Base-by-base conservation (phyloP, 2,888 invertebrate species). In the Plutella xylostella region DNA sequence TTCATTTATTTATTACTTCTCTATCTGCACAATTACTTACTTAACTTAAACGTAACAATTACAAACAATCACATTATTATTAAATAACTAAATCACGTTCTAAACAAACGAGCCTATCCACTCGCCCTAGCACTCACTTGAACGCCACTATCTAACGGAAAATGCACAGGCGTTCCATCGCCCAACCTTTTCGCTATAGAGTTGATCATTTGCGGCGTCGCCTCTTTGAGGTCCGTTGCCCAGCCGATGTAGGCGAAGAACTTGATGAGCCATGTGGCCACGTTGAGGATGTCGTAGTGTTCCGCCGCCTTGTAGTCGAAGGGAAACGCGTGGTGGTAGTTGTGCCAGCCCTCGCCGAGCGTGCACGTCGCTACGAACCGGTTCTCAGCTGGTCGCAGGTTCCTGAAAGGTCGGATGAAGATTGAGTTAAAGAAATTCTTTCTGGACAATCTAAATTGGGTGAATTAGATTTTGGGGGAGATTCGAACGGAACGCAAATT, bases 251-350 rank as follows among this genome's bases (percentile, higher is more conserved):
- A 71, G 52, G 73, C 66, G 42, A 79, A 82, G 40, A 65, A 60
- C 22, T 62, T 58, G 30, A 84, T 79, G 47, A 80, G 72, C 40
- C 58, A 61, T 0, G 79, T 75, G 3, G 72, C 67, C 2, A 72
- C 66, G 49, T 84, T 83, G 39, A 85, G 82, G 33, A 68, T 53
- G 42, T 85, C 76, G 44, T 85, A 86, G 42, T 85, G 80, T 54
- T 88, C 87, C 1, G 86, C 83, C 0, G 86, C 87, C 54, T 86
- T 84, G 64, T 87, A 87, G 60, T 88, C 88, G 70, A 87, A 89
- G 2, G 92, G 92, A 60, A 92, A 92, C 0, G 88, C 87, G 63
- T 92, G 92, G 60, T 92, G 92, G 65, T 91, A 92, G 66, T 92
- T 92, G 68, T 92, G 92, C 88, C 90, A 92, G 2, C 92, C 92